These are phyloP conservation scores for Drosophila glabriapex DNA, from an alignment of 2,888 invertebrate genomes.

Conservation along the genomic window DNA sequence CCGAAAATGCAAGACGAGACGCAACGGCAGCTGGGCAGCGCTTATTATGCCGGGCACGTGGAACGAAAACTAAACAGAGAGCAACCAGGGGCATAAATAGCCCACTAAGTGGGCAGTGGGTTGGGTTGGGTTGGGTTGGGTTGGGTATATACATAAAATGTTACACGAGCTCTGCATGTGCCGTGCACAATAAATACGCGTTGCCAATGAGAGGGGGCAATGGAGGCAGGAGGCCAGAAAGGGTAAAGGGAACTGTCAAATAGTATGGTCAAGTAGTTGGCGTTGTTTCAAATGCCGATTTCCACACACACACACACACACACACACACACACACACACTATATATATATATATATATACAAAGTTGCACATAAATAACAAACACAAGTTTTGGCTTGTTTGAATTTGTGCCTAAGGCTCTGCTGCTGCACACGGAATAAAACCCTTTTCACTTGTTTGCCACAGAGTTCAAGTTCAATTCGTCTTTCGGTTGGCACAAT, in stretches of 20 bases:
- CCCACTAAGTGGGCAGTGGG: conserved; percentile 8
- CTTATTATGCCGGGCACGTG: conserved; percentile 78
- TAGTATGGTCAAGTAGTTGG: conserved; percentile 44
- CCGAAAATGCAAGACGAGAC: conserved; percentile 23
- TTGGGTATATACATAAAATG: conserved; percentile 63
- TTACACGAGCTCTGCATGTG: conserved; percentile 65
- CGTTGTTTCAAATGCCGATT: conserved; percentile 51
- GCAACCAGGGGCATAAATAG: conserved; percentile 63
- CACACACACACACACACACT: conserved; percentile 5
- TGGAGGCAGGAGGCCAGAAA: too few relatives aligned
- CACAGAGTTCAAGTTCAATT: conserved; percentile 33
- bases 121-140: not conserved
- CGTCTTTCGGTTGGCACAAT: conserved; percentile 59
- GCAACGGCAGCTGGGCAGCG: conserved; percentile 26
- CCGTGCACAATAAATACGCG: conserved; percentile 76
- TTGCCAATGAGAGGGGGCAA: conserved; percentile 2
- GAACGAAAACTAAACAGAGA: conserved; percentile 66
- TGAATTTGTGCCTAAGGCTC: not conserved
- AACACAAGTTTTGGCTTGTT: conserved; percentile 51
- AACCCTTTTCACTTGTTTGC: conserved; percentile 36
- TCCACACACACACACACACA: conserved; percentile 18
- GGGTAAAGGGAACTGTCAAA: conserved; percentile 48
- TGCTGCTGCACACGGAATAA: not conserved
- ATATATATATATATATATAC: conserved; percentile 1
- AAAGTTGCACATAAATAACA: conserved; percentile 61